Conservation (phyloP, 2,113 vertebrate species). For the Thalassoma bifasciatum region DNA sequence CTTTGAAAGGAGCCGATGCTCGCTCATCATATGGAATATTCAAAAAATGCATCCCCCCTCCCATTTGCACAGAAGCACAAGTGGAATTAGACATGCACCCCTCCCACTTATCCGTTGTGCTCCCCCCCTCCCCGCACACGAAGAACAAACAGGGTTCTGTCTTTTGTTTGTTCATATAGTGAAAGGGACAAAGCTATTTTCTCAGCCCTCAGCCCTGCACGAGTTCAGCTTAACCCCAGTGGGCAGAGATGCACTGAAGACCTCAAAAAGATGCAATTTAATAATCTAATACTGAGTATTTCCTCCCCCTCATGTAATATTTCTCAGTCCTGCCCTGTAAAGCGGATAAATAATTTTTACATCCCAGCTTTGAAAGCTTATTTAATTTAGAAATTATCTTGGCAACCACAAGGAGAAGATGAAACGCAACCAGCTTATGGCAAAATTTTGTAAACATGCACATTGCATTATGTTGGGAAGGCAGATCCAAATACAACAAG, state of each 20-base stretch:
- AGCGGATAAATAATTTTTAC: constrained; percentile 66
- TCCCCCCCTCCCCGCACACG: constrained; percentile 42
- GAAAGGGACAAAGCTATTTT: constrained; percentile 73
- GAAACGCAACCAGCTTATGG: constrained; percentile 29
- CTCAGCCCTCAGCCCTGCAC: constrained; percentile 59
- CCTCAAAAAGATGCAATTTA: constrained; percentile 20
- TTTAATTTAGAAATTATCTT: constrained; percentile 61
- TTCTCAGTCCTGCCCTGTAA: constrained; percentile 46
- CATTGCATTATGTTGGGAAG: neutral
- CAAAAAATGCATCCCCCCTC: constrained; percentile 56
- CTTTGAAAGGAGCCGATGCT: constrained; percentile 68
- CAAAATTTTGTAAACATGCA: constrained; percentile 32
- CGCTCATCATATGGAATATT: constrained; percentile 80
- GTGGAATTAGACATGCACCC: constrained; percentile 64
- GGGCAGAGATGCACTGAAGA: constrained; percentile 41
- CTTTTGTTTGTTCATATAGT: constrained; percentile 71
- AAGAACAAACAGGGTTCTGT: constrained; percentile 72
- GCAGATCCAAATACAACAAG: neutral
- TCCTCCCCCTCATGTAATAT: constrained; percentile 41
- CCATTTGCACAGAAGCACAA: constrained; percentile 43
- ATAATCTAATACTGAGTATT: constrained; percentile 54
- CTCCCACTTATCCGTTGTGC: constrained; percentile 60
- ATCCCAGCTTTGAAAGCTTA: constrained; percentile 62
- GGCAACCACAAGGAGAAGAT: constrained; percentile 40
- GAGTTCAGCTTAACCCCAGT: constrained; percentile 63